Conservation (phyloP, 2,113 vertebrate species). For the Camelus dromedarius region DNA sequence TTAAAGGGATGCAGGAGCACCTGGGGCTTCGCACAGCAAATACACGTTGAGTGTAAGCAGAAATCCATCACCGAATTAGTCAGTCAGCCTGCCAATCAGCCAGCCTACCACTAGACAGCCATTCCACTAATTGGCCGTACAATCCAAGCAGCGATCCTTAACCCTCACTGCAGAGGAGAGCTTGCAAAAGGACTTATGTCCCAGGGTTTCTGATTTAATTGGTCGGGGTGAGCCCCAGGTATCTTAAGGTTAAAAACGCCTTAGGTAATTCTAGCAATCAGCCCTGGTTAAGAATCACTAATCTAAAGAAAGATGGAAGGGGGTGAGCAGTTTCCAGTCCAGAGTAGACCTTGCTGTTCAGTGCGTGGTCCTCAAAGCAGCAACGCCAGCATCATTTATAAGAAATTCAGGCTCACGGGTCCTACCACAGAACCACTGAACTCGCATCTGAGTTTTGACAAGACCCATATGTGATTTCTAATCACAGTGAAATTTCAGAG, state of each 20-base stretch:
- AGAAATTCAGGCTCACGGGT: background rate
- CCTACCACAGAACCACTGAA: background rate
- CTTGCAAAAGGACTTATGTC: background rate
- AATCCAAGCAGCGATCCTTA: background rate
- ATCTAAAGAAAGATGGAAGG: background rate
- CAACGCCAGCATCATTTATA: background rate
- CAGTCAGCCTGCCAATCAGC: background rate
- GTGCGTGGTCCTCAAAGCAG: accelerated
- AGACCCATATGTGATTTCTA: background rate
- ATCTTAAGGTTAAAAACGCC: background rate
- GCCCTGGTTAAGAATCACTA: background rate
- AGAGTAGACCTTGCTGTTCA: too few relatives aligned
- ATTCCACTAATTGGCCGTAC: background rate
- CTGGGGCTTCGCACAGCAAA: background rate
- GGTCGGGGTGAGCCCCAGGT: background rate
- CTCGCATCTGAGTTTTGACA: background rate
- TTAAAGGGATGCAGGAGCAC: background rate
- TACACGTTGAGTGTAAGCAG: background rate
- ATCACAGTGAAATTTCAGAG: background rate
- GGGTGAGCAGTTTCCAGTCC: background rate
- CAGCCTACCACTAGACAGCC: background rate
- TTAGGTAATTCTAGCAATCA: background rate
- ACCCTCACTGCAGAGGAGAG: background rate
- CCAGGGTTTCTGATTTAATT: background rate
- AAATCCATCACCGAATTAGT: background rate